Evolutionary conservation across 1,140 invertebrate species (phyloP), one percentile per base, ranked within the genome.

Genomic region (Lasioglossum albipes): DNA sequence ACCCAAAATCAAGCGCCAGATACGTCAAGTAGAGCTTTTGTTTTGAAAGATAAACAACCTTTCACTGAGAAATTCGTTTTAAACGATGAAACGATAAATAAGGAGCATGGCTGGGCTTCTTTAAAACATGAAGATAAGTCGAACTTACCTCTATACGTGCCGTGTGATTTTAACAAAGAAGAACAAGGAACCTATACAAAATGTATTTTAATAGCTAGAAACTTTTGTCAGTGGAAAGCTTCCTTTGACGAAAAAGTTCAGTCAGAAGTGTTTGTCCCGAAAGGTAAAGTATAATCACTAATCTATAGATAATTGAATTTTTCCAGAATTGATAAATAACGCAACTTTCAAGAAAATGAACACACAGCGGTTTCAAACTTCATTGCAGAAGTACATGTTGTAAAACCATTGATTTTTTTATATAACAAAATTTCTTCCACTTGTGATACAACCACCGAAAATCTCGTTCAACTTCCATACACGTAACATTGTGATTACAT

Each of bases 161-260:
- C 94, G 1, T 95, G 93, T 84, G 92, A 93, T 81, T 89, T 94
- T 54, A 93, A 52, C 1, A 90, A 86, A 13, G 92, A 93, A 4
- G 87, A 90, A 18, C 92, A 80, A 78, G 89, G 84, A 67, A 91
- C 86, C 68, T 93, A 80, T 75, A 91, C 90, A 13, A 93, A 92
- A 52, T 94, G 94, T 91, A 92, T 96, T 64, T 89, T 96, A 27
- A 92, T 96, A 71, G 95, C 94, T 3, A 92, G 96, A 82, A 96
- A 96, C 91, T 94, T 95, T 77, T 91, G 93, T 65, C 95, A 96
- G 73, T 96, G 96, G 96, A 95, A 94, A 84, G 90, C 92, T 20
- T 94, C 90, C 13, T 88, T 88, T 52, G 88, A 82, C 57, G 88
- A 88, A 70, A 84, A 76, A 12, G 77, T 87, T 18, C 90, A 93